phyloP scores from a whole-genome alignment of 2,888 invertebrate species.

The Synergus itoensis region DNA sequence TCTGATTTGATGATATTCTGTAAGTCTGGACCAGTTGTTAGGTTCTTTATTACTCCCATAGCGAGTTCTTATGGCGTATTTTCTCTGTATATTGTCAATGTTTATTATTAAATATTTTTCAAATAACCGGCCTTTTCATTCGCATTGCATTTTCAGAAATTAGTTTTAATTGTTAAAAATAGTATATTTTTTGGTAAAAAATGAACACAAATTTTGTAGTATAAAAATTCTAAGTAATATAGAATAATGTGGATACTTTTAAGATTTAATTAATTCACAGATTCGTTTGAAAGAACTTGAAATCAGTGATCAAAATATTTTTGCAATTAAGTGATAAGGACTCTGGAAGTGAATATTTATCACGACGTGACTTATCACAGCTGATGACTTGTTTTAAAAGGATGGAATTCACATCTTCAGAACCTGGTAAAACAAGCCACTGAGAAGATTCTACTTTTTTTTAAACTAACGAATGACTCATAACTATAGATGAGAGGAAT shows the following conservation, averaged over 20 bases:
- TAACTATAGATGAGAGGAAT: constrained; percentile 11
- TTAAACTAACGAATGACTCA: constrained; percentile 55
- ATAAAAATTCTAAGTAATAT: not conserved
- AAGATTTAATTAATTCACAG: not conserved
- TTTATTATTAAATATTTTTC: constrained; percentile 78
- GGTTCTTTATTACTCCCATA: constrained; percentile 76
- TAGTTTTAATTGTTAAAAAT: not conserved
- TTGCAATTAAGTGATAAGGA: not conserved
- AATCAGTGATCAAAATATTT: not conserved
- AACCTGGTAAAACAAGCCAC: constrained; percentile 23
- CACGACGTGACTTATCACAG: not conserved
- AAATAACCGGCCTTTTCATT: constrained; percentile 65
- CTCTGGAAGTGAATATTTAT: not conserved
- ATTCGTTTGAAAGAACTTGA: not conserved
- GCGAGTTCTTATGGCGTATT: constrained; percentile 77
- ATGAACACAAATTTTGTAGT: not conserved
- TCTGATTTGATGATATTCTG: constrained; percentile 77
- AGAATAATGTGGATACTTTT: not conserved
- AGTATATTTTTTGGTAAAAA: not conserved
- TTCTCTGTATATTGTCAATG: constrained; percentile 78
- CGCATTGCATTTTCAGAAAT: not conserved
- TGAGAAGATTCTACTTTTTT: constrained; percentile 29
- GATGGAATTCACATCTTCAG: constrained; percentile 5
- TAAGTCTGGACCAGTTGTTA: constrained; percentile 76
- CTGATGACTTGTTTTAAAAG: not conserved